Base-by-base conservation (phyloP, 2,797 vertebrate genomes). In the Acrossocheilus fasciatus region DNA sequence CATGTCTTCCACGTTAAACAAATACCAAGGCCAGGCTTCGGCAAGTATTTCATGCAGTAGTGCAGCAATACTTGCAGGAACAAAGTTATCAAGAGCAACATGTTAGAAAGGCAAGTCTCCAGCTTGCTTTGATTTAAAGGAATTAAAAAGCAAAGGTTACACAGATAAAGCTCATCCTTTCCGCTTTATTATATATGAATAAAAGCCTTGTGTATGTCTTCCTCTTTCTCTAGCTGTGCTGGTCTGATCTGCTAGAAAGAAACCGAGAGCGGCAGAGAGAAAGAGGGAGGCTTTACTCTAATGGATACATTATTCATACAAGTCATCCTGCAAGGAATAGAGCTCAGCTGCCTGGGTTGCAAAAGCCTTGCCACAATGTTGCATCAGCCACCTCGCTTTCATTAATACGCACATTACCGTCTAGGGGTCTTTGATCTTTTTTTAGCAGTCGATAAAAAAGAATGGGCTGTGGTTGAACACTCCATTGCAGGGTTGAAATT, bases 371-470 rank as follows among this genome's bases (percentile, higher is more conserved):
- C 91, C 89, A 87, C 83, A 59, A 72, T 76, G 84, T 92, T 92
- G 91, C 91, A 89, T 92, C 91, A 92, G 91, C 91, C 82, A 84
- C 74, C 88, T 88, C 84, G 62, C 82, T 91, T 91, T 91, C 91
- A 90, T 91, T 92, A 91, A 89, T 82, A 84, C 81, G 74, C 82
- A 84, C 87, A 88, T 91, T 89, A 90, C 85, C 88, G 85, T 88
- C 91, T 89, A 86, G 83, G 81, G 87, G 84, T 86, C 89, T 93
- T 93, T 94, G 88, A 93, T 95, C 93, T 94, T 94, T 94, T 95
- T 93, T 93, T 94, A 94, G 93, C 88, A 89, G 90, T 90, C 87
- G 91, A 95, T 93, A 91, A 94, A 92, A 93, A 92, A 91, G 93
- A 94, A 93, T 92, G 91, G 91, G 92, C 92, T 91, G 87, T 90